Evolutionary conservation across 1,140 invertebrate species (phyloP).

Genomic region (Meloidogyne hapla): DNA sequence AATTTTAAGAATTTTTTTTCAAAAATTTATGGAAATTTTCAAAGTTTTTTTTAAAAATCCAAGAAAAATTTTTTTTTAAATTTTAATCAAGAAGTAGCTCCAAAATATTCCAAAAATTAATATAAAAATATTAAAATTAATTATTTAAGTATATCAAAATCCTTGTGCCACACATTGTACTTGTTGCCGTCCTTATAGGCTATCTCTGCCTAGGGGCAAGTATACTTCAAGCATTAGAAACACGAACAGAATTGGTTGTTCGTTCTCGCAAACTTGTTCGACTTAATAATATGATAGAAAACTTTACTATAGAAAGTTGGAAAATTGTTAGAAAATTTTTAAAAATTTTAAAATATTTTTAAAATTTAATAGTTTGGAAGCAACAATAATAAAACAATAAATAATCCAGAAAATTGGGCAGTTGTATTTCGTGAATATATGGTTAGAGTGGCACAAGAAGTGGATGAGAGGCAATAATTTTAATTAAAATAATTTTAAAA

Average conservation of each 20-base stretch:
- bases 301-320: constrained; percentile 63
- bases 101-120: neutral
- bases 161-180: constrained; percentile 60
- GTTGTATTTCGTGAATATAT: constrained; percentile 53
- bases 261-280: constrained; percentile 51
- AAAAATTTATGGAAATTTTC: no score
- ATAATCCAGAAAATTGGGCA: neutral
- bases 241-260: constrained; percentile 55
- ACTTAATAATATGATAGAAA: constrained; percentile 59
- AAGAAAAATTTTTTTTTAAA: no score
- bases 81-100: neutral
- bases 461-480: constrained; percentile 50
- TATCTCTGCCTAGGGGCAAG: constrained; percentile 62
- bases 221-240: constrained; percentile 60
- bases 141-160: constrained; percentile 62
- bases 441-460: constrained; percentile 57
- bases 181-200: constrained; percentile 60
- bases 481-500: neutral
- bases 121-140: neutral
- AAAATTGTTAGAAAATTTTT: constrained; percentile 25
- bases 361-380: neutral
- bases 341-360: neutral
- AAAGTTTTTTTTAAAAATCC: no score
- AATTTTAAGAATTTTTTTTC: no score
- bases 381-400: constrained; percentile 2